Conservation (phyloP, 2,113 vertebrate species). For the Pholis gunnellus region DNA sequence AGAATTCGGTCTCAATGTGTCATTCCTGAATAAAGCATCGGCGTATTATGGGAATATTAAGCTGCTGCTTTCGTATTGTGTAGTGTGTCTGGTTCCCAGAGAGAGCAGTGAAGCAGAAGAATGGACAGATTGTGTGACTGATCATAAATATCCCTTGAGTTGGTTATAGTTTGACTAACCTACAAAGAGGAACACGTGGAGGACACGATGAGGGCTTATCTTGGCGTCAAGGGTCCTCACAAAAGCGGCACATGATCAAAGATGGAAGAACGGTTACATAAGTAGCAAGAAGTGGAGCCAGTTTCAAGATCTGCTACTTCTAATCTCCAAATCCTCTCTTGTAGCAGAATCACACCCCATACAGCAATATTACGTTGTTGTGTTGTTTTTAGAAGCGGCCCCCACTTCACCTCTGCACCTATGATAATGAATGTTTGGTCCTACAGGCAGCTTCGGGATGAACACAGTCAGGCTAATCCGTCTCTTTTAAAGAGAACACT, state of each 20-base stretch:
- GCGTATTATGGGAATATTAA: conserved; percentile 19
- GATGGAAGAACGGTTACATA: conserved; percentile 52
- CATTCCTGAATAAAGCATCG: conserved; percentile 17
- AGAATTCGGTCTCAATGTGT: conserved; percentile 28
- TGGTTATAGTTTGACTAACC: conserved; percentile 25
- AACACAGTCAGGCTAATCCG: conserved; percentile 19
- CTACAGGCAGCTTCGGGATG: conserved; percentile 16
- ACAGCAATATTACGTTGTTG: conserved; percentile 20
- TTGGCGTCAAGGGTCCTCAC: conserved; percentile 6
- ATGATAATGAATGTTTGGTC: conserved; percentile 29
- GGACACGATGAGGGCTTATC: neutral
- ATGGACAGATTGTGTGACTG: conserved; percentile 32
- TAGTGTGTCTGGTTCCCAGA: neutral
- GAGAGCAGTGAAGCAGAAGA: conserved; percentile 26
- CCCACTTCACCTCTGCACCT: conserved; percentile 12
- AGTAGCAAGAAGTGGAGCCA: conserved; percentile 36
- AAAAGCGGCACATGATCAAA: conserved; percentile 44
- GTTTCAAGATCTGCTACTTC: conserved; percentile 33
- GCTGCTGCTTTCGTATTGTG: conserved; percentile 8
- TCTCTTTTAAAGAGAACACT: conserved; percentile 45
- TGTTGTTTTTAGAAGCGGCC: conserved; percentile 15
- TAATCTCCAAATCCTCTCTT: conserved; percentile 57
- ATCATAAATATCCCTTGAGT: conserved; percentile 16
- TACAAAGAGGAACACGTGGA: neutral
- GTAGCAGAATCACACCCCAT: conserved; percentile 35